These are phyloP conservation scores for Cassiopea andromeda DNA, from an alignment of 30 jellyfish, hydroid and myxozoan species.

Conservation along the genomic window DNA sequence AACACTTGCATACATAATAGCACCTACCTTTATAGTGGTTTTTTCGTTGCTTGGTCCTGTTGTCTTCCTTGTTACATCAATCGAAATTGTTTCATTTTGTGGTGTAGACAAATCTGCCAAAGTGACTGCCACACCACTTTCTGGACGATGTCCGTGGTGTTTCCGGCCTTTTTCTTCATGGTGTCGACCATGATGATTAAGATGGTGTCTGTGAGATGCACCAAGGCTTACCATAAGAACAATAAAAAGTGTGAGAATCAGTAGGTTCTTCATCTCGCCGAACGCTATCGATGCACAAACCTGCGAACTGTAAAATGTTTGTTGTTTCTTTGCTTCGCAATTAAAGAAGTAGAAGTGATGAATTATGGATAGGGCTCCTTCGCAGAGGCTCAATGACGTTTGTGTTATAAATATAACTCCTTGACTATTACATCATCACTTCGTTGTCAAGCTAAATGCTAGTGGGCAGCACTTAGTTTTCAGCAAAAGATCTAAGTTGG, in stretches of 20 bases:
- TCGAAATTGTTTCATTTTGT: constrained; percentile 50
- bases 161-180: not conserved
- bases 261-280: not conserved
- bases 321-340: too few species aligned
- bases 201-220: constrained; percentile 16
- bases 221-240: not conserved
- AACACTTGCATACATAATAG: not conserved
- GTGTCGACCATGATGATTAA: constrained; percentile 40
- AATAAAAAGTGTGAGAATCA: not conserved
- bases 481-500: too few species aligned
- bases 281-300: not conserved
- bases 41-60: constrained; percentile 6
- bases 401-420: too few species aligned
- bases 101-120: constrained; percentile 48
- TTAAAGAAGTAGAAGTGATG: too few species aligned
- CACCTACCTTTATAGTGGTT: constrained; percentile 41
- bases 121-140: constrained; percentile 12
- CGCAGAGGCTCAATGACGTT: too few species aligned
- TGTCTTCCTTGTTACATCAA: constrained; percentile 42
- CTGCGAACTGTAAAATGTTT: too few species aligned
- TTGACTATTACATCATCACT: too few species aligned
- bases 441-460: too few species aligned
- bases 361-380: too few species aligned
- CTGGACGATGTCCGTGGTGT: constrained; percentile 2
- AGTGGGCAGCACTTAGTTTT: too few species aligned